These are phyloP conservation scores for Plodia interpunctella DNA, from an alignment of 1,140 invertebrate genomes.

Conservation along the genomic window DNA sequence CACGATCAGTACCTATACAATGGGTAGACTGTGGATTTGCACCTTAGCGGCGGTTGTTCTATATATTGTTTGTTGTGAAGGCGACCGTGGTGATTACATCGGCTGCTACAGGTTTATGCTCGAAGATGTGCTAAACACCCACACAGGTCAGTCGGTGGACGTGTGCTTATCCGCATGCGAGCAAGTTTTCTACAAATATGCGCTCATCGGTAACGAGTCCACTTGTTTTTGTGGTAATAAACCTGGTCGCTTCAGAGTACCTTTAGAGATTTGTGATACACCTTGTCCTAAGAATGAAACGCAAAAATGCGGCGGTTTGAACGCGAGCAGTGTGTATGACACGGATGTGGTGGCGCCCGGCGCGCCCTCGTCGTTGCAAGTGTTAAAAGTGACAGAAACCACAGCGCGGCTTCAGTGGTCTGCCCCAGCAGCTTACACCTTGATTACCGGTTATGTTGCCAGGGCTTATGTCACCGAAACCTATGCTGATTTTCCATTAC, in stretches of 20 bases:
- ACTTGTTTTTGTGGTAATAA: slow-evolving; percentile 65
- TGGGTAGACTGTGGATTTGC: slow-evolving; percentile 37
- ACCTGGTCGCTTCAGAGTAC: slow-evolving; percentile 49
- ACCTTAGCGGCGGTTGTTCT: slow-evolving; percentile 26
- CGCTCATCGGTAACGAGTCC: slow-evolving; percentile 64
- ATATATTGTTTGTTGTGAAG: slow-evolving; percentile 17
- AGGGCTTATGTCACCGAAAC: slow-evolving; percentile 67
- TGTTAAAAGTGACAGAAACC: slow-evolving; percentile 74
- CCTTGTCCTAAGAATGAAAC: slow-evolving; percentile 75
- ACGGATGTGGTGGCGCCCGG: slow-evolving; percentile 69
- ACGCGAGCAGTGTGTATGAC: slow-evolving; percentile 75
- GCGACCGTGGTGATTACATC: slow-evolving; percentile 61
- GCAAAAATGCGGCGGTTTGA: slow-evolving; percentile 76
- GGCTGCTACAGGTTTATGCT: slow-evolving; percentile 54
- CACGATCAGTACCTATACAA: slow-evolving; percentile 53
- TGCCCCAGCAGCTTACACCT: slow-evolving; percentile 54
- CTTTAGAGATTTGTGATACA: slow-evolving; percentile 54
- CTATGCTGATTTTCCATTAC: slow-evolving; percentile 54
- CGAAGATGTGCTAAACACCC: slow-evolving; percentile 56
- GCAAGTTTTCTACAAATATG: slow-evolving; percentile 66
- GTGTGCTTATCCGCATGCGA: slow-evolving; percentile 67
- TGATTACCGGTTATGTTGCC: slow-evolving; percentile 72
- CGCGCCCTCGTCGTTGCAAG: slow-evolving; percentile 62
- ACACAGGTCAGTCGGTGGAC: slow-evolving; percentile 64
- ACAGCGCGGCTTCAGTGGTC: slow-evolving; percentile 73